Evolutionary conservation across 2,797 vertebrate genomes (phyloP).

Genomic region (Hyperoplus immaculatus): DNA sequence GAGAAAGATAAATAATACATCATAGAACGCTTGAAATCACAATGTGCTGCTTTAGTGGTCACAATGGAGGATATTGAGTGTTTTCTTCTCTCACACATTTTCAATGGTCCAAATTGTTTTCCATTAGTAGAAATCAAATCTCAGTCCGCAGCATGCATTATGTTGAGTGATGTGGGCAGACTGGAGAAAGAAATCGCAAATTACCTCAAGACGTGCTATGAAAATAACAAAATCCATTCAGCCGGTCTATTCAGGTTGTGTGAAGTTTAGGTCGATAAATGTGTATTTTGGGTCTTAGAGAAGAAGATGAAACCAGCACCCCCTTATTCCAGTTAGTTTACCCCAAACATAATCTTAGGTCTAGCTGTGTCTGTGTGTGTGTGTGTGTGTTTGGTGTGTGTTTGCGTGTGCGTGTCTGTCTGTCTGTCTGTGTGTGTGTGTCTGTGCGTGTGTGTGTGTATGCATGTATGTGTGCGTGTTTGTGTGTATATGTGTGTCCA

Average conservation of each 20-base stretch:
- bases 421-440: too few species aligned
- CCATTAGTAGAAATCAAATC: constrained; percentile 44
- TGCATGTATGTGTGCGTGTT: too few species aligned
- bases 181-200: constrained; percentile 15
- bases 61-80: constrained; percentile 14
- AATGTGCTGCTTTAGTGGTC: constrained; percentile 30
- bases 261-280: constrained; percentile 1
- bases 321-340: too few species aligned
- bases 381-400: too few species aligned
- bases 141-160: constrained; percentile 27
- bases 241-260: background rate
- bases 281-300: background rate
- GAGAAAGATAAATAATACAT: constrained; percentile 57
- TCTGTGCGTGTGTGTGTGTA: too few species aligned
- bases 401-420: too few species aligned
- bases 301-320: background rate
- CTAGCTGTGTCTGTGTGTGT: too few species aligned
- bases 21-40: constrained; percentile 15
- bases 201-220: constrained; percentile 6
- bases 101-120: constrained; percentile 32
- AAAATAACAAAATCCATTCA: constrained; percentile 14
- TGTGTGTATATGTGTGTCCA: too few species aligned
- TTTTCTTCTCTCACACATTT: constrained; percentile 33
- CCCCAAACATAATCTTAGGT: too few species aligned
- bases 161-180: constrained; percentile 11